phyloP scores from a whole-genome alignment of 2,888 invertebrate species.

The Drosophila cognata region DNA sequence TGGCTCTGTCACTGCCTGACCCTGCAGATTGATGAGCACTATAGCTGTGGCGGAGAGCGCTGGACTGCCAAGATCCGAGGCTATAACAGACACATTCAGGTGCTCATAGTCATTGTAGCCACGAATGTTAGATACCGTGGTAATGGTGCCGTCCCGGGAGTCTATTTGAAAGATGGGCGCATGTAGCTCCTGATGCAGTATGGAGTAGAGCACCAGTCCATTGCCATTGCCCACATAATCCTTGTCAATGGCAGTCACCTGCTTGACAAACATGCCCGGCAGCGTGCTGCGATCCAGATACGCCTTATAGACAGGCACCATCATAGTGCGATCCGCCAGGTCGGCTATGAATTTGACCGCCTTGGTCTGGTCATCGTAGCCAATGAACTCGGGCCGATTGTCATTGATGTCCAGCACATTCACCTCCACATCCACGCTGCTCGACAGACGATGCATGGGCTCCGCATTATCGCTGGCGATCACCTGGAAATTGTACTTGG shows the following conservation, averaged over 20 bases:
- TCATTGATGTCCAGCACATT: constrained; percentile 94
- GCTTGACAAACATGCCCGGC: constrained; percentile 90
- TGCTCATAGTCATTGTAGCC: constrained; percentile 84
- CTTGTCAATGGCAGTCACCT: constrained; percentile 93
- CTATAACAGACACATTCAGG: constrained; percentile 92
- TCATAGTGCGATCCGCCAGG: constrained; percentile 69
- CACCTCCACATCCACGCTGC: constrained; percentile 91
- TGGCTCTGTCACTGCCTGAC: constrained; percentile 77
- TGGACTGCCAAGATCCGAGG: constrained; percentile 94
- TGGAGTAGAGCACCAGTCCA: constrained; percentile 91
- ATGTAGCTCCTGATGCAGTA: constrained; percentile 88
- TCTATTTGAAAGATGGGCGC: constrained; percentile 91
- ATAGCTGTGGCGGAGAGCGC: constrained; percentile 92
- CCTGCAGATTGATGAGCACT: constrained; percentile 88
- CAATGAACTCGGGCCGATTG: constrained; percentile 92
- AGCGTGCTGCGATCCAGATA: constrained; percentile 91
- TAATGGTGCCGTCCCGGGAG: constrained; percentile 93
- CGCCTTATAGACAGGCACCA: constrained; percentile 91
- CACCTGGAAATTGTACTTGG: constrained; percentile 90
- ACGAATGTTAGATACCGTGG: constrained; percentile 88
- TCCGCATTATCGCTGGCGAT: constrained; percentile 91
- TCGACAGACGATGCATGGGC: constrained; percentile 87
- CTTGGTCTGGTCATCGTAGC: constrained; percentile 88
- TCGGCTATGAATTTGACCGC: constrained; percentile 75
- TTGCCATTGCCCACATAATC: constrained; percentile 95